Percentiles rank a stretch among this genome's conserved stretches.
Evolutionary conservation across 2,113 vertebrate genomes (phyloP).

Genomic region (Perccottus glenii): DNA sequence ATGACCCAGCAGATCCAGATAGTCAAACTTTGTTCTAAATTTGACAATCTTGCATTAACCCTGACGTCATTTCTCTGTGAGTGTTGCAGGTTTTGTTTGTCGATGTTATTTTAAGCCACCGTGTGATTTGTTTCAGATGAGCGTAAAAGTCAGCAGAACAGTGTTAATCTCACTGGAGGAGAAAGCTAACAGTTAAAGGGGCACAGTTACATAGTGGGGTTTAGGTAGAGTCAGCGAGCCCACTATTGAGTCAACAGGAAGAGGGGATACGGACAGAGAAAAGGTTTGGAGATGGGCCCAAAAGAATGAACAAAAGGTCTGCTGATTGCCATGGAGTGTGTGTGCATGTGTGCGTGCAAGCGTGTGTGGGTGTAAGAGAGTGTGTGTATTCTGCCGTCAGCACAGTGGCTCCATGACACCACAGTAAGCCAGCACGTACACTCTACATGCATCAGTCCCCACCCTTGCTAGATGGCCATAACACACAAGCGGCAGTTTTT

Average conservation of each 20-base stretch:
- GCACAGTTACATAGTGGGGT: neutral
- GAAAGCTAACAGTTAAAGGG: neutral
- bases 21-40: neutral
- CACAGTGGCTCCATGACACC: slow-evolving; percentile 35
- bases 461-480: neutral
- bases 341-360: slow-evolving; percentile 7
- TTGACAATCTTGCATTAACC: too few relatives aligned
- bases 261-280: slow-evolving; percentile 22
- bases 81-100: neutral
- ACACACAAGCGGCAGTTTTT: too few relatives aligned
- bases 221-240: slow-evolving; percentile 43
- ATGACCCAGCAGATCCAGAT: neutral
- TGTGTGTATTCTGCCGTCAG: slow-evolving; percentile 22
- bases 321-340: slow-evolving; percentile 1
- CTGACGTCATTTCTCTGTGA: neutral
- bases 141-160: slow-evolving; percentile 27
- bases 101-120: neutral
- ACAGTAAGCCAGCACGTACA: slow-evolving; percentile 31
- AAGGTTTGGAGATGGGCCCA: neutral
- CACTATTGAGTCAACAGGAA: slow-evolving; percentile 44
- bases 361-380: slow-evolving; percentile 1
- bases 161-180: slow-evolving; percentile 37
- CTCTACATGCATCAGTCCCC: neutral
- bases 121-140: neutral
- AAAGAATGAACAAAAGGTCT: slow-evolving; percentile 1